Evolutionary conservation across 2,113 vertebrate species (phyloP).

Genomic region (Podocnemis expansa): DNA sequence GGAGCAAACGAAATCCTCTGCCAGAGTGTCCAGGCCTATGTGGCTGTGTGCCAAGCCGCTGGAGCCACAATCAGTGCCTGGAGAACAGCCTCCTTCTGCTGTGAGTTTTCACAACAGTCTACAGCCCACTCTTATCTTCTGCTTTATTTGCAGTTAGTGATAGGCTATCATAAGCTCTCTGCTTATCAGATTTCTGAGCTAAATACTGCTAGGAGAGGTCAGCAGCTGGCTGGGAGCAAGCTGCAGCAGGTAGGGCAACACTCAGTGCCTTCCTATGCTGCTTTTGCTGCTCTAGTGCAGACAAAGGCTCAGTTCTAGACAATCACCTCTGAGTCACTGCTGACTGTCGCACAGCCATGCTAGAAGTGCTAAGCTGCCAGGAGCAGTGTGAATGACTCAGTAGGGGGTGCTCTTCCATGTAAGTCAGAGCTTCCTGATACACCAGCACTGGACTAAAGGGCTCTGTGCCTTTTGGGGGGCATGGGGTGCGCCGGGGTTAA

Average conservation of each 20-base stretch:
- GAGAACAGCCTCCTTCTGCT: conserved; percentile 70
- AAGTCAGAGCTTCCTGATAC: neutral
- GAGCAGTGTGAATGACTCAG: neutral
- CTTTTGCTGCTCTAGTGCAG: neutral
- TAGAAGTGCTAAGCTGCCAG: neutral
- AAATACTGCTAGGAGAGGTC: neutral
- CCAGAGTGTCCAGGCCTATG: conserved; percentile 65
- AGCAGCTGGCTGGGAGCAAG: neutral
- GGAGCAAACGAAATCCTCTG: conserved; percentile 62
- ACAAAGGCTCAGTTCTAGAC: neutral
- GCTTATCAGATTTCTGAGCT: neutral
- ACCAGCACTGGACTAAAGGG: neutral
- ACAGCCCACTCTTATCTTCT: neutral
- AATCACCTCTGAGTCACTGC: neutral
- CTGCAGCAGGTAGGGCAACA: neutral
- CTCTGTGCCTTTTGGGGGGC: no score
- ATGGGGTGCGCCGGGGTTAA: no score
- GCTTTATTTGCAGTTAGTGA: neutral
- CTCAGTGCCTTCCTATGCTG: neutral
- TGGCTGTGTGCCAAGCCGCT: conserved; percentile 56
- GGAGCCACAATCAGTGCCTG: conserved; percentile 69
- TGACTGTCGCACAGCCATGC: neutral
- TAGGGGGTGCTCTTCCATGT: no score
- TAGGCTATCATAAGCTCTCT: neutral
- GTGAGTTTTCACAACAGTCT: conserved; percentile 68